Conservation (phyloP, 2,888 invertebrate species). For the Autographa gamma region DNA sequence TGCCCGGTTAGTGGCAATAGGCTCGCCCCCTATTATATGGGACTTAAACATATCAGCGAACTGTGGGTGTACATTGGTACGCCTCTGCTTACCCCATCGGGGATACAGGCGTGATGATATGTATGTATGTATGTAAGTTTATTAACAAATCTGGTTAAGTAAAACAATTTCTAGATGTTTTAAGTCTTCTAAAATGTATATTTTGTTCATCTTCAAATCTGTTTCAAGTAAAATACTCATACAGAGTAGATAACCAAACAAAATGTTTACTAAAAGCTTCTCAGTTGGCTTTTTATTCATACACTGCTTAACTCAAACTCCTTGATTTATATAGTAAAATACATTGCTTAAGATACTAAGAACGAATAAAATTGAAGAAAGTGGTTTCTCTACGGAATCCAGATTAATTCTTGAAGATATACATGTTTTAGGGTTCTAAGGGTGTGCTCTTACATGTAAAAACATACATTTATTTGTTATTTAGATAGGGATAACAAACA, state of each 20-base stretch:
- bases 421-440: constrained; percentile 32
- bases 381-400: constrained; percentile 37
- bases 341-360: constrained; percentile 12
- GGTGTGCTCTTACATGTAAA: constrained; percentile 12
- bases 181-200: too few species aligned
- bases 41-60: too few species aligned
- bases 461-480: too few species aligned
- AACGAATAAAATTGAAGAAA: constrained; percentile 29
- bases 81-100: too few species aligned
- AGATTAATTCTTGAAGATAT: constrained; percentile 48
- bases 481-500: too few species aligned
- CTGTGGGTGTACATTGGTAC: too few species aligned
- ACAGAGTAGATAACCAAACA: not conserved
- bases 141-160: too few species aligned
- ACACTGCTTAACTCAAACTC: not conserved
- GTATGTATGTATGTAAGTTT: too few species aligned
- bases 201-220: not conserved
- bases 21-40: too few species aligned
- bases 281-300: not conserved
- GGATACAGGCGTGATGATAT: too few species aligned
- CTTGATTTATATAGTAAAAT: constrained; percentile 8
- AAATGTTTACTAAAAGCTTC: not conserved
- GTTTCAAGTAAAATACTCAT: not conserved
- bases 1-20: too few species aligned
- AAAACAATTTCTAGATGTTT: too few species aligned